phyloP scores from a whole-genome alignment of 1,140 invertebrate genomes.

The Macrobrachium nipponense region DNA sequence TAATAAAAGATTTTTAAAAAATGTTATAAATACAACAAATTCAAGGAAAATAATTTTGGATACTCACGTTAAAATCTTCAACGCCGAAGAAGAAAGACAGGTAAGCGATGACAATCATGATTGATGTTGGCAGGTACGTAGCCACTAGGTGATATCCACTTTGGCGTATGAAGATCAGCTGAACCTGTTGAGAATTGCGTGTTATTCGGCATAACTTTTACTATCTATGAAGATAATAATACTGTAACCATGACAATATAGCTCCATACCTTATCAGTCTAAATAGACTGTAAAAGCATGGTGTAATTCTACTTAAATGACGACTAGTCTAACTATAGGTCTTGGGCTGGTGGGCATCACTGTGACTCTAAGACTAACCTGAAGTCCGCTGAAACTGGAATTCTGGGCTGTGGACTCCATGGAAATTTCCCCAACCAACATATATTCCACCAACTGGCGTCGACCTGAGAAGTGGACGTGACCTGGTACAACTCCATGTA shows the following conservation, averaged over 20 bases:
- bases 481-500: background rate
- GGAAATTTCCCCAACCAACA: background rate
- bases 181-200: background rate
- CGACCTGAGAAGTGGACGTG: background rate
- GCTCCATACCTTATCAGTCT: too few species aligned
- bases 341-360: background rate
- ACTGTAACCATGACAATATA: too few species aligned
- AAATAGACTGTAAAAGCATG: too few species aligned
- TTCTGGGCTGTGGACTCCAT: background rate
- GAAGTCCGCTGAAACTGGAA: background rate
- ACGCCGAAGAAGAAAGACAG: background rate
- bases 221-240: too few species aligned
- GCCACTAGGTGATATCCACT: conserved; percentile 11
- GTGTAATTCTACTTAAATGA: too few species aligned
- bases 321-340: too few species aligned
- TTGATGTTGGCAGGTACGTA: background rate
- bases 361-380: background rate
- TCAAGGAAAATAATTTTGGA: too few species aligned
- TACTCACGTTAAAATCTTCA: conserved; percentile 5
- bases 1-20: too few species aligned
- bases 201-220: too few species aligned
- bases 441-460: background rate
- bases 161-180: background rate
- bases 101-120: conserved; percentile 14
- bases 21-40: too few species aligned